phyloP scores from a whole-genome alignment of 2,888 invertebrate genomes.

The Cheilosia grossa region DNA sequence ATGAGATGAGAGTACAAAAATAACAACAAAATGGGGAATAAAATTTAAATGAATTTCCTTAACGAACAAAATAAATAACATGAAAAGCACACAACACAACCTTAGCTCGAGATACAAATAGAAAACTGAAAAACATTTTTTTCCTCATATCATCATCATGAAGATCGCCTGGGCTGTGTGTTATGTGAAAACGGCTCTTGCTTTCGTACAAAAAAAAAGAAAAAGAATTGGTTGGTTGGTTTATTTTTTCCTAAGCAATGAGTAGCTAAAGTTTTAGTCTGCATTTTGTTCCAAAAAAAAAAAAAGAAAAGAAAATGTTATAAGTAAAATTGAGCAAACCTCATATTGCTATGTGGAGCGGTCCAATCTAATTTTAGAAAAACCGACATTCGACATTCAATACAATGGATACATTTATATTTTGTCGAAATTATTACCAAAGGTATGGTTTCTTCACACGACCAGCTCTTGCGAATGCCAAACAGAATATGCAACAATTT shows the following conservation, averaged over 20 bases:
- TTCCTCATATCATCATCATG: constrained; percentile 10
- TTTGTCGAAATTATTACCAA: constrained; percentile 25
- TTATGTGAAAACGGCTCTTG: constrained; percentile 39
- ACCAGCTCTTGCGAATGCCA: constrained; percentile 48
- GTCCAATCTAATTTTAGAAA: constrained; percentile 68
- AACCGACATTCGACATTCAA: constrained; percentile 71
- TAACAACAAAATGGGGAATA: constrained; percentile 12
- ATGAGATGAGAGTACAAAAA: constrained; percentile 31
- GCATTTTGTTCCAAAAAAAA: constrained; percentile 63
- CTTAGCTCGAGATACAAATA: constrained; percentile 67
- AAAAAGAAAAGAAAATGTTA: background rate
- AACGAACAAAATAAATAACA: constrained; percentile 10
- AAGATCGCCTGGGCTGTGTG: constrained; percentile 31
- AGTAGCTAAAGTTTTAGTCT: constrained; percentile 43
- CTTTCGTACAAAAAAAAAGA: constrained; percentile 7
- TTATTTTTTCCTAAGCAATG: constrained; percentile 9
- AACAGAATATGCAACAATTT: constrained; percentile 63
- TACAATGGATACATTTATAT: constrained; percentile 56
- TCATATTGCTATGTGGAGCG: constrained; percentile 70
- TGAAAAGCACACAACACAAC: constrained; percentile 29
- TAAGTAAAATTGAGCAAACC: constrained; percentile 6
- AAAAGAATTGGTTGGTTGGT: too few relatives aligned
- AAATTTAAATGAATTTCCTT: constrained; percentile 34
- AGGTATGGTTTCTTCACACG: constrained; percentile 33
- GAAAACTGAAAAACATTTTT: constrained; percentile 30